Evolutionary conservation across 2,888 invertebrate genomes (phyloP), one percentile per base, ranked within the genome.

Genomic region (Branchipolynoe longqiensis): DNA sequence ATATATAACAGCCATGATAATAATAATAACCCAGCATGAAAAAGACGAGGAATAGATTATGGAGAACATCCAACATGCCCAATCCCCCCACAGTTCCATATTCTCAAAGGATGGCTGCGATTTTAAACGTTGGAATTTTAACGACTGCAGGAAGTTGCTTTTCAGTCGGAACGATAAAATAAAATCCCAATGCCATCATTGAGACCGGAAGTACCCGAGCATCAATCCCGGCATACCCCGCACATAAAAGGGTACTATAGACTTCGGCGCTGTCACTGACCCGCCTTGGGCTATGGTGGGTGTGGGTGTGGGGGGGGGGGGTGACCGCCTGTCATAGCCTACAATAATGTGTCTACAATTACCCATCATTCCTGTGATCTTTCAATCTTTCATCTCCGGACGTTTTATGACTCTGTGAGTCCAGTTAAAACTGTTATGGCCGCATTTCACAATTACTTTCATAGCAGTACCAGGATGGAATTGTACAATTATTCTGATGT

Each of bases 301-400:
- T 22, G 36, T 36, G 4, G 18, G 69, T 33, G 8, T 18, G 33
- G 8, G 36, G 1, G 69, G 33, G 36, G 33, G 22, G 38, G 33
- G 18, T 69, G 14, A 69, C 69, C 4, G 69, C n/a, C 38, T 69
- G 69, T 69, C 69, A 69, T 69, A 69, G 36, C 14, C 69, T 14
- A 8, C 28, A 64, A 31, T 64, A 69, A 69, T 69, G 36, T 69
- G 38, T 69, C 22, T 69, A 69, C 33, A 69, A 69, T 69, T 69
- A 69, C 69, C 69, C 69, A 69, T 69, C 69, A 69, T 25, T 69
- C 38, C 69, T 69, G 38, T 69, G 69, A 69, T 69, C 69, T 69
- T 69, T 69, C 69, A 69, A 69, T 69, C 69, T 69, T 69, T 69
- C 69, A 69, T 69, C 69, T 22, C 33, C 1, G 36, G 69, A 8